A percentile compares a stretch with the other conserved stretches of the same genome.
phyloP scores from a whole-genome alignment of 2,797 vertebrate species.

The Australoheros facetus region DNA sequence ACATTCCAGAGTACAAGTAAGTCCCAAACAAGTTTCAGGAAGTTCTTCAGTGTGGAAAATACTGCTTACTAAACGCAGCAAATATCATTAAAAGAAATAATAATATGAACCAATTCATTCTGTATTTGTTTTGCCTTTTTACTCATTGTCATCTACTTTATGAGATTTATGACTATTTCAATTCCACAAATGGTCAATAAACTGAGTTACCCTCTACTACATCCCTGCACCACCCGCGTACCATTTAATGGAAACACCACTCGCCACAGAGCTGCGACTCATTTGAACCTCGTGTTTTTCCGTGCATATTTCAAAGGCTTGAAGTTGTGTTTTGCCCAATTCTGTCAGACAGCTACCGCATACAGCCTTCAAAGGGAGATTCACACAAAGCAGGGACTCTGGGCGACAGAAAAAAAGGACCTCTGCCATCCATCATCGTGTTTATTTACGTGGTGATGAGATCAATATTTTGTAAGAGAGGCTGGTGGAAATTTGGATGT shows the following conservation, averaged over 20 bases:
- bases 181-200: slow-evolving; percentile 13
- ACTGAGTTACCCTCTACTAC: neutral
- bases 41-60: neutral
- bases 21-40: neutral
- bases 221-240: neutral
- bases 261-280: slow-evolving; percentile 16
- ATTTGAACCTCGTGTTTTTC: slow-evolving; percentile 27
- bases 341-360: slow-evolving; percentile 39
- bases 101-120: neutral
- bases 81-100: neutral
- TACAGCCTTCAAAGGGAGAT: slow-evolving; percentile 38
- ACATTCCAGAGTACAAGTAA: neutral
- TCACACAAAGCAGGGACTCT: slow-evolving; percentile 32
- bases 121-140: neutral
- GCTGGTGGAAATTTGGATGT: slow-evolving; percentile 55
- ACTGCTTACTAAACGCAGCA: neutral
- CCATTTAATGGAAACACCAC: slow-evolving; percentile 28
- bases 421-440: slow-evolving; percentile 45
- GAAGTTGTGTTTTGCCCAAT: slow-evolving; percentile 28
- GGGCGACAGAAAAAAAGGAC: slow-evolving; percentile 31
- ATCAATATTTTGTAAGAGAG: slow-evolving; percentile 50
- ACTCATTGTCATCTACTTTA: neutral
- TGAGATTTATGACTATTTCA: neutral
- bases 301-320: slow-evolving; percentile 31
- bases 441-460: slow-evolving; percentile 55